Evolutionary conservation across 2,113 vertebrate species (phyloP).

Genomic region (Austrofundulus limnaeus): DNA sequence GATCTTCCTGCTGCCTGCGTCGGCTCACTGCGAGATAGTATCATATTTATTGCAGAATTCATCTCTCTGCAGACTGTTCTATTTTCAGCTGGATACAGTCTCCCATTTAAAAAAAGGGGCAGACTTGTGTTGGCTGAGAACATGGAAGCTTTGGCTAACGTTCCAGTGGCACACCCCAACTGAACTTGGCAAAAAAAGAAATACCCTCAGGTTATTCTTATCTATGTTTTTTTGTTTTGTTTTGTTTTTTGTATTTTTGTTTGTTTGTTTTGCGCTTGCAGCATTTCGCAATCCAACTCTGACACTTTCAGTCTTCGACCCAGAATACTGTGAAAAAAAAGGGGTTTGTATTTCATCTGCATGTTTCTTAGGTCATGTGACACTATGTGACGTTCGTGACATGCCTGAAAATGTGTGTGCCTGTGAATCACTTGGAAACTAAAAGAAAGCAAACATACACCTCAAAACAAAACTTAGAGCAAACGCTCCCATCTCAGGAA

Average conservation of each 20-base stretch:
- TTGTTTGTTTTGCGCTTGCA: not conserved
- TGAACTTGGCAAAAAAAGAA: not conserved
- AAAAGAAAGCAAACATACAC: not conserved
- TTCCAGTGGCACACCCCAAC: conserved; percentile 18
- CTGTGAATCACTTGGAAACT: conserved; percentile 10
- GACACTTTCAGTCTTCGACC: not conserved
- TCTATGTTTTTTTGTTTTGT: not conserved
- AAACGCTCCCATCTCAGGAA: conserved; percentile 25
- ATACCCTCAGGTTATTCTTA: not conserved
- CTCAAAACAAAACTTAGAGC: conserved; percentile 1
- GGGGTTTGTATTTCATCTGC: not conserved
- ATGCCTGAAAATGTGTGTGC: conserved; percentile 3
- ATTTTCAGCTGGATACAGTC: conserved; percentile 12
- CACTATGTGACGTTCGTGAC: not conserved
- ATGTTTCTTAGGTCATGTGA: not conserved
- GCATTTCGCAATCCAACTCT: not conserved
- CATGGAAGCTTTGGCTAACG: not conserved
- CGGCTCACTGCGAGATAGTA: conserved; percentile 8
- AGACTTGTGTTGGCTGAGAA: too few species aligned
- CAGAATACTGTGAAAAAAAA: not conserved
- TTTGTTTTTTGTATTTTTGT: not conserved
- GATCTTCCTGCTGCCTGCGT: conserved; percentile 18
- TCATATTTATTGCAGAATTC: conserved; percentile 33
- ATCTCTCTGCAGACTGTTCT: conserved; percentile 19
- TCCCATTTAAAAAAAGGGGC: not conserved